Evolutionary conservation across 2,888 invertebrate species (phyloP), one percentile per base, ranked within the genome.

Genomic region (Erebia epiphron): DNA sequence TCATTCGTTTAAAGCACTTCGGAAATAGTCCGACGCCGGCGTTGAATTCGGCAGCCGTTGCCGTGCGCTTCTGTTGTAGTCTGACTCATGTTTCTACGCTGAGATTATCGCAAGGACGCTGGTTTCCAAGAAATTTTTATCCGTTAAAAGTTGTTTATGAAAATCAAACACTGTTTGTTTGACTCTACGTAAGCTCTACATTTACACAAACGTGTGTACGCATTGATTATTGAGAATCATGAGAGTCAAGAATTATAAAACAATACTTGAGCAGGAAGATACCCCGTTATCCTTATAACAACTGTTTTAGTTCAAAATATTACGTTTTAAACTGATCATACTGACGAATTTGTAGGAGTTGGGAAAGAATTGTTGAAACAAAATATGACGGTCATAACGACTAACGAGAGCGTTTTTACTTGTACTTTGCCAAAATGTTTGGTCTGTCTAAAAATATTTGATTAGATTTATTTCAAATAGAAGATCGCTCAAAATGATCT

Each of bases 71-170:
- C 77, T 77, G 80, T 82, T 84, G 83, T 82, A 75, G 75, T 79
- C 81, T 89, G 90, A 90, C 79, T 89, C 88, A 89, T 82, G 87
- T 85, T 86, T 77, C 87, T 81, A 85, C 79, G 84, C 86, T 82
- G 80, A 85, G 84, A 87, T 86, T 86, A 84, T 81, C 80, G 78
- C 90, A 89, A 90, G 90, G 90, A 85, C 89, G 88, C 81, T 83
- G 82, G 82, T 86, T 87, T 84, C 83, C 80, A 77, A 86, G 84
- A 85, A 84, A 83, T 46, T 21, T 67, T 67, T 67, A 57, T 14
- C 58, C 57, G 49, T 46, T 58, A 67, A 54, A 67, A 67, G 79
- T 83, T 83, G 80, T 83, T 84, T 83, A 84, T 76, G 76, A 73
- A 76, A 76, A 74, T 68, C 62, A 68, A 70, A 73, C 67, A 75